These are phyloP conservation scores for Trachurus trachurus DNA, from an alignment of 2,797 vertebrate genomes.

Conservation along the genomic window DNA sequence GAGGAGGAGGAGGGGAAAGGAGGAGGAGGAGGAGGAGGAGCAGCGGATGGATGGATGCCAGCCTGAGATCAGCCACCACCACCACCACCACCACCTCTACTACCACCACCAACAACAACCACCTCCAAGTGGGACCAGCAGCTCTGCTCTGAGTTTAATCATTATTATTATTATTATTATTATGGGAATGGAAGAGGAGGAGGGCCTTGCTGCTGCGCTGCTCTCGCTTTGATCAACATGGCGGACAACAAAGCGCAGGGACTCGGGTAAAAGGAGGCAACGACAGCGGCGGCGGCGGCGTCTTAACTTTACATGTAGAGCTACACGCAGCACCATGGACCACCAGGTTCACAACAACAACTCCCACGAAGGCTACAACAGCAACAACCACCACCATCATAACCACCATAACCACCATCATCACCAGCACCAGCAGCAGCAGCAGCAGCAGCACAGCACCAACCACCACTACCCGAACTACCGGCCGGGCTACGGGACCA, in stretches of 20 bases:
- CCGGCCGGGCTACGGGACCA: slow-evolving; percentile 88
- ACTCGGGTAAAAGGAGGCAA: slow-evolving; percentile 81
- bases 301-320: no score
- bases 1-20: slow-evolving; percentile 4
- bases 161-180: slow-evolving; percentile 89
- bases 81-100: slow-evolving; percentile 14
- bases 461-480: slow-evolving; percentile 87
- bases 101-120: slow-evolving; percentile 66
- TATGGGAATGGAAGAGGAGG: slow-evolving; percentile 91
- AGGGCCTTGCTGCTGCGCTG: slow-evolving; percentile 89
- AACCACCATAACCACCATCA: no score
- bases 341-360: slow-evolving; percentile 89
- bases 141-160: slow-evolving; percentile 89
- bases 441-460: no score
- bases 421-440: no score
- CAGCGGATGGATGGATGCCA: slow-evolving; percentile 85
- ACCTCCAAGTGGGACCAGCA: slow-evolving; percentile 83
- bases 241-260: slow-evolving; percentile 98
- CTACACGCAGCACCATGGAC: slow-evolving; percentile 86
- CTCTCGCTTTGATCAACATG: slow-evolving; percentile 92
- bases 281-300: slow-evolving; percentile 85
- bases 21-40: slow-evolving; percentile 53
- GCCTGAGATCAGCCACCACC: slow-evolving; percentile 83
- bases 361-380: slow-evolving; percentile 91
- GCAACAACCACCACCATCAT: slow-evolving; percentile 79